Evolutionary conservation across 2,888 invertebrate genomes (phyloP), one percentile per base, ranked within the genome.

Genomic region (Galerucella calmariensis): DNA sequence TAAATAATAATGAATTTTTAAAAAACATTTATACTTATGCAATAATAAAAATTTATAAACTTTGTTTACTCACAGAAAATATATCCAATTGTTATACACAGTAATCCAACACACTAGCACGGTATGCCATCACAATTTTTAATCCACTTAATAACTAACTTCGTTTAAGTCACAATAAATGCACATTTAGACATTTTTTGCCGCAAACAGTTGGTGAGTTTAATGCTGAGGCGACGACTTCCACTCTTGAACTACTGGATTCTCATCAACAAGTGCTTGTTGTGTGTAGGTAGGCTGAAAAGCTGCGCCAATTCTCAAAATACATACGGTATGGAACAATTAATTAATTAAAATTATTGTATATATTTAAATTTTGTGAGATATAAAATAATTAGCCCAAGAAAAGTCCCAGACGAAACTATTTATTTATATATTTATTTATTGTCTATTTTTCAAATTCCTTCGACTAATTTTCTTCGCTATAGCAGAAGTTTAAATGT

Each of bases 181-280:
- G 66, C 27, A 66, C 66, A 66, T n/a, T 27, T 16, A 51, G 9
- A 66, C 48, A 48, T 66, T 66, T 48, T 41, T 66, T 44, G 14
- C 24, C 44, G 24, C 66, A 51, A 8, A 41, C 44, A 46, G 14
- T 66, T 20, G 46, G 44, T n/a, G 41, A 63, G n/a, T 48, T 66
- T 16, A 66, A 66, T 66, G 66, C 66, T 66, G 10, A 46, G 24
- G 24, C 66, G 24, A 51, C 66, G 66, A 48, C 66, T 66, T 66
- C 48, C 51, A 51, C 24, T 27, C 46, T 20, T 44, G 46, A 48
- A 66, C 66, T 66, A 66, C 66, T 51, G 66, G 20, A 27, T 48
- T 66, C 51, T 66, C 51, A 56, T 66, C 66, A 66, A 66, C 66
- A 66, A 66, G 66, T 66, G 66, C 44, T 27, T 46, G 27, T 27